Base-by-base conservation (phyloP, 1,140 invertebrate species). In the Hypothenemus hampei region DNA sequence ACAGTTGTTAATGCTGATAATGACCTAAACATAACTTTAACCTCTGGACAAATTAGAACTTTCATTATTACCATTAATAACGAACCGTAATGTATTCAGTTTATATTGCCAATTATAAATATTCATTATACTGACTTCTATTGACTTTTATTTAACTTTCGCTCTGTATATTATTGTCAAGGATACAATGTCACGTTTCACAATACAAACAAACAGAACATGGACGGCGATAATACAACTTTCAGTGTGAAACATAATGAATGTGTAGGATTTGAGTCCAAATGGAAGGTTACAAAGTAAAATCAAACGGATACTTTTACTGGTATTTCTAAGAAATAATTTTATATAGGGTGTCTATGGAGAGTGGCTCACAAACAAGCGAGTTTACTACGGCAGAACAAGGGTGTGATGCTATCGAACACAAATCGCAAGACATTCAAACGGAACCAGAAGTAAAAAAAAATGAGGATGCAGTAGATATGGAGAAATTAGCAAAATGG, bases 231-330 rank as follows among this genome's bases (percentile, higher is more conserved):
- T 1, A 31, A 31, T 31, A 61, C 51, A 47, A 68, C 67, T 65
- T 68, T 68, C 37, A 51, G 24, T 48, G 52, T 60, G 26, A 67
- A 69, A 59, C 64, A 65, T 31, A 61, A 59, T 20, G 65, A 69
- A 58, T 67, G 66, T 58, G 65, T 69, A 8, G 68, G 68, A 16
- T 69, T 69, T 58, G 68, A 69, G 26, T 69, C 68, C 0, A 61
- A 55, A 52, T 69, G 68, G 68, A 68, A 59, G 55, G 64, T 69
- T 4, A 67, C 60, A 60, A 66, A 64, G 64, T 69, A 65, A 57
- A 44, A 24, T 3, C 26, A 11, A 31, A 31, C 13, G 2, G 8
- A n/a, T 15, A 36, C 13, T 37, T 16, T 8, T 37, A 37, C 16
- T 16, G 3, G 2, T 16, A n/a, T 37, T 7, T 16, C 8, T 15